Base-by-base conservation (phyloP, 2,888 invertebrate genomes). In the Himalopsyche anomala region DNA sequence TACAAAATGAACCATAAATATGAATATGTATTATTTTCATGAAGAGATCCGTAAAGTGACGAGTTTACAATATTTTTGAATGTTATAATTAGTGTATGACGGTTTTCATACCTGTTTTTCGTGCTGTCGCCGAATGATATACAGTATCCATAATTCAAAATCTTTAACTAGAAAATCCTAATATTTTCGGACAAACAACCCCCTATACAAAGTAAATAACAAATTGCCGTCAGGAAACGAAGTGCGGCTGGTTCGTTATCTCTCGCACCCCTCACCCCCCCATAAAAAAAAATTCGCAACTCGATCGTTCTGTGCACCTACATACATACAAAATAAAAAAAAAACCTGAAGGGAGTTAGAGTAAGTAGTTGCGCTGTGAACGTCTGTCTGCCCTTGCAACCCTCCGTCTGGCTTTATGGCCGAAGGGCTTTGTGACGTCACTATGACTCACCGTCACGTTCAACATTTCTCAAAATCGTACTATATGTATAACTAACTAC, bases 401-500 rank as follows among this genome's bases (percentile, higher is more conserved):
- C 74, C 74, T 74, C 74, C 74, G 74, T 74, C 74, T 74, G 36
- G 74, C 74, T 74, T 74, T 74, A 74, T 74, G 74, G 74, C 74
- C 36, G 74, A 74, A 28, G 74, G 74, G 74, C 74, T 74, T n/a
- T 74, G 74, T 74, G 74, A 74, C 74, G 74, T 74, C 74, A 74
- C 74, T 28, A 74, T 74, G 74, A 74, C 74, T 74, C 74, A 74
- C 74, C 74, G 74, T 38, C 74, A 74, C 74, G 38, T 74, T 74
- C 74, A 74, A 74, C 74, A 12, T 9, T 74, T 9, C 74, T 74
- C 36, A 15, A 74, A 74, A 74, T 74, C 74, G 74, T 38, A 74
- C 74, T 9, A 19, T 38, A 74, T 74, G 9, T 9, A 5, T 42
- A 3, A 1, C 0, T 28, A 6, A 69, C 28, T 74, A 38, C 12